Evolutionary conservation across 2,113 vertebrate species (phyloP).

Genomic region (Grammomys dolichurus): DNA sequence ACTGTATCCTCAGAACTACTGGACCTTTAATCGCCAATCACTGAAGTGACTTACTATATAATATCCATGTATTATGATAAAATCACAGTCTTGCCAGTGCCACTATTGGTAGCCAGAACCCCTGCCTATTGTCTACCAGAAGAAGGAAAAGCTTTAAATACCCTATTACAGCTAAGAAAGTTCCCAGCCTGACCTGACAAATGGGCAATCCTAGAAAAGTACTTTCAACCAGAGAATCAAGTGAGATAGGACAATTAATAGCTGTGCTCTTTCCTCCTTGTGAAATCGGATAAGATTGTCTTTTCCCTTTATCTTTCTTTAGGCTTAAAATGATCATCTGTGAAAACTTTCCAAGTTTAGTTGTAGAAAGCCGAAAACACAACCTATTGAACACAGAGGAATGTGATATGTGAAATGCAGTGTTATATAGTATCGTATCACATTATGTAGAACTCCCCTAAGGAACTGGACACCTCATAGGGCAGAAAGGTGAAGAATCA

Average conservation of each 20-base stretch:
- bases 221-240: neutral
- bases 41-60: neutral
- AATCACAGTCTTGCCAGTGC: neutral
- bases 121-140: neutral
- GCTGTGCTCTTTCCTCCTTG: neutral
- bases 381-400: neutral
- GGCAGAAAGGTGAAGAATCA: neutral
- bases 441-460: neutral
- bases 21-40: neutral
- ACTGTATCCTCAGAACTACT: neutral
- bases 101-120: neutral
- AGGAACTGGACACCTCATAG: neutral
- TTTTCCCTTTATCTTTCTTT: slow-evolving; percentile 33
- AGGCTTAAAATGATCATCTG: neutral
- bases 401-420: neutral
- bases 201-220: neutral
- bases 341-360: neutral
- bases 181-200: neutral
- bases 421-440: neutral
- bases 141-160: neutral
- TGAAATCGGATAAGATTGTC: slow-evolving; percentile 28
- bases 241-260: slow-evolving; percentile 16
- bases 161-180: neutral
- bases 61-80: neutral
- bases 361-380: neutral